phyloP scores from a whole-genome alignment of 2,113 vertebrate genomes.

The Crypturellus undulatus region DNA sequence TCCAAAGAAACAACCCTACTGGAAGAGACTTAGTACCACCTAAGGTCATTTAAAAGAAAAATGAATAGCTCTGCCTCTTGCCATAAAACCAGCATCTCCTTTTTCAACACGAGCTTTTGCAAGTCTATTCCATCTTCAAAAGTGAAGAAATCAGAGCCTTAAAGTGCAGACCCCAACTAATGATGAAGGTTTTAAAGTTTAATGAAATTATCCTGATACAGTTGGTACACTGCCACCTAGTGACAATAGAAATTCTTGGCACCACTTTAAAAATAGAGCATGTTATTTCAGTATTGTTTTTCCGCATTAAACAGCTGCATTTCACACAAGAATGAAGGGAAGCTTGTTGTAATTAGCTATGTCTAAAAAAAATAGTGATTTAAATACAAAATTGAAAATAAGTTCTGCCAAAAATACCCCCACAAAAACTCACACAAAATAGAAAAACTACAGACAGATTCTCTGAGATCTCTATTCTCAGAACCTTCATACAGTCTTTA shows the following conservation, averaged over 20 bases:
- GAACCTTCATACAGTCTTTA: no score
- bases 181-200: background rate
- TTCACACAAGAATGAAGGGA: fast-evolving
- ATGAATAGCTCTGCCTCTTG: background rate
- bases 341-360: background rate
- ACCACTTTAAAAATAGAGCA: background rate
- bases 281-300: background rate
- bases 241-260: background rate
- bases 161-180: background rate
- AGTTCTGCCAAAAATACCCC: background rate
- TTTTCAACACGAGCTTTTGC: background rate
- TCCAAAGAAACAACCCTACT: background rate
- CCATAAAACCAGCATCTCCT: background rate
- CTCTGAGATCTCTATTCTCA: background rate
- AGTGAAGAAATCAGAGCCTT: background rate
- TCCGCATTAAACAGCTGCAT: background rate
- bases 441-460: background rate
- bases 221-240: background rate
- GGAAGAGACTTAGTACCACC: background rate
- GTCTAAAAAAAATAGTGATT: background rate
- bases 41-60: background rate
- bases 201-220: no score
- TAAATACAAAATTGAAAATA: background rate
- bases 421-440: background rate
- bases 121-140: background rate